These are phyloP conservation scores for Notarius lentiginosus DNA, from an alignment of 2,113 vertebrate species.

Conservation along the genomic window DNA sequence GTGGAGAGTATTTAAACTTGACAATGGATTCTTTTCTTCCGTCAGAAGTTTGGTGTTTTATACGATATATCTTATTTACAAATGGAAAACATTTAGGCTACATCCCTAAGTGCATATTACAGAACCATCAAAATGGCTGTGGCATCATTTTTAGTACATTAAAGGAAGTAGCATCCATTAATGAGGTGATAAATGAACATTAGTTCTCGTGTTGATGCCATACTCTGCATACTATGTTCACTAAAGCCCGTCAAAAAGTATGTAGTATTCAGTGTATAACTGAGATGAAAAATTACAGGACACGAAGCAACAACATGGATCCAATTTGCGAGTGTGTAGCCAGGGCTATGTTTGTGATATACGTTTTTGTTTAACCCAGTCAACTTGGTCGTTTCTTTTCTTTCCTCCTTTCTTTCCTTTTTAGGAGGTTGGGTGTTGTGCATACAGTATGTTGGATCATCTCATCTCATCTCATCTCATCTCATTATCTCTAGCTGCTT, in stretches of 20 bases:
- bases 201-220: background rate
- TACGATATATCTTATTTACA: background rate
- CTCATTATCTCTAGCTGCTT: too few relatives aligned
- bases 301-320: background rate
- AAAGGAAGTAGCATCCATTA: background rate
- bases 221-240: background rate
- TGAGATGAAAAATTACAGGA: background rate
- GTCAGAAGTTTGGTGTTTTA: background rate
- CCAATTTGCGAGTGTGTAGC: background rate
- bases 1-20: slow-evolving; percentile 11
- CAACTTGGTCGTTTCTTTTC: background rate
- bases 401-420: background rate
- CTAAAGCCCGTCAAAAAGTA: background rate
- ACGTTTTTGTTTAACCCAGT: background rate
- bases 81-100: background rate
- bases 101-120: background rate
- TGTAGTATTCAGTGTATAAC: background rate
- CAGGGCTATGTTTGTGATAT: background rate
- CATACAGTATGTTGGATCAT: background rate
- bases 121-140: background rate
- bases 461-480: too few relatives aligned
- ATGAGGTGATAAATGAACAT: background rate
- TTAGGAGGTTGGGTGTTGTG: background rate
- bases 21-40: background rate
- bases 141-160: background rate